A percentile compares a stretch with the other conserved stretches of the same genome.
Evolutionary conservation across 2,113 vertebrate species (phyloP).

Genomic region (Octodon degus): DNA sequence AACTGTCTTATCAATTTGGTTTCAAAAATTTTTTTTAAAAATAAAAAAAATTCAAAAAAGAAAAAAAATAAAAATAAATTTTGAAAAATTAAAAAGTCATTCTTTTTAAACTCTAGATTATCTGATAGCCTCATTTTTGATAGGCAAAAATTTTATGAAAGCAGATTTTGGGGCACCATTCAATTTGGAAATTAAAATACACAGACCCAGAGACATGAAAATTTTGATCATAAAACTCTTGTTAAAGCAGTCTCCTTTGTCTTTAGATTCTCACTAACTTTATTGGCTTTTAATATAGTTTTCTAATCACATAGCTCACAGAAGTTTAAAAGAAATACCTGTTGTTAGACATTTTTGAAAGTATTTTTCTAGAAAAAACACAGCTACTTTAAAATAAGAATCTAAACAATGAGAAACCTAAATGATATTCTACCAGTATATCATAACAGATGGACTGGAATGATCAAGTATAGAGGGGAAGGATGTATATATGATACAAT

Average conservation of each 20-base stretch:
- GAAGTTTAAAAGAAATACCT: neutral
- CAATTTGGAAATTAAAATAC: neutral
- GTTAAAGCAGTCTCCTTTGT: neutral
- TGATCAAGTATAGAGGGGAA: neutral
- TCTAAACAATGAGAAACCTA: neutral
- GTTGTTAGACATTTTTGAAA: slow-evolving; percentile 17
- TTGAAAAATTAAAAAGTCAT: neutral
- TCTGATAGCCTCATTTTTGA: neutral
- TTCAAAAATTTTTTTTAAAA: too few relatives aligned
- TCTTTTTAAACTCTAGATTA: slow-evolving; percentile 53
- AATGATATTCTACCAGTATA: neutral
- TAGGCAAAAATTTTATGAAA: neutral
- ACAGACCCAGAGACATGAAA: neutral
- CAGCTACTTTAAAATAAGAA: neutral
- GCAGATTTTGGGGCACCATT: neutral
- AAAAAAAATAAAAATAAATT: too few relatives aligned
- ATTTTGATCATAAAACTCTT: neutral
- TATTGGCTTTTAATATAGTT: slow-evolving; percentile 16
- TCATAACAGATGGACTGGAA: neutral
- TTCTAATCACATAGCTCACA: slow-evolving; percentile 23
- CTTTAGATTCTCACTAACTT: neutral
- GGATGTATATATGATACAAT: neutral
- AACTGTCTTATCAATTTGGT: too few relatives aligned
- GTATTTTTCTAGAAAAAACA: slow-evolving; percentile 34
- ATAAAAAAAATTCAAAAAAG: too few relatives aligned